These are phyloP conservation scores for Conchocele bisecta DNA, from an alignment of 2,888 invertebrate genomes.

Conservation along the genomic window DNA sequence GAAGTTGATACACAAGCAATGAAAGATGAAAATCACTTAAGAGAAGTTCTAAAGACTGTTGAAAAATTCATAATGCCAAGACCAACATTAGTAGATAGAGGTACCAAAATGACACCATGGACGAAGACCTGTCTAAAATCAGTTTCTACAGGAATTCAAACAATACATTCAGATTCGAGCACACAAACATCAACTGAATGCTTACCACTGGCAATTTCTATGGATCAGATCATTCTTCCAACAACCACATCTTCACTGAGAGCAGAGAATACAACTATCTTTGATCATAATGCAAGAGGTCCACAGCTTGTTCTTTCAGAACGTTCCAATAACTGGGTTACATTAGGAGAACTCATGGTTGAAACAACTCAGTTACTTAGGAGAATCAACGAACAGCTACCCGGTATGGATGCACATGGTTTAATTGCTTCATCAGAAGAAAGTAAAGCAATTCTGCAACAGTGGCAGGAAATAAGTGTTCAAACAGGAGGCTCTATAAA, in stretches of 20 bases:
- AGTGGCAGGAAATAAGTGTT: slow-evolving; percentile 51
- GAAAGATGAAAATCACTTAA: slow-evolving; percentile 39
- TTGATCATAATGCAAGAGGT: slow-evolving; percentile 34
- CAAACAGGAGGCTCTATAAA: slow-evolving; percentile 67
- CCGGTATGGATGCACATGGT: slow-evolving; percentile 41
- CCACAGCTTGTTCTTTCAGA: slow-evolving; percentile 56
- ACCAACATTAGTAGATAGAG: slow-evolving; percentile 44
- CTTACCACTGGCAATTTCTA: slow-evolving; percentile 2
- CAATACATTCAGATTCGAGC: slow-evolving; percentile 27
- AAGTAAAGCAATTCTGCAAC: slow-evolving; percentile 40
- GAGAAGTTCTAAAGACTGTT: slow-evolving; percentile 49
- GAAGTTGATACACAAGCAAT: slow-evolving; percentile 19
- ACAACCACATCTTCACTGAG: slow-evolving; percentile 57
- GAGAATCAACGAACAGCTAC: slow-evolving; percentile 60
- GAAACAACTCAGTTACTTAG: slow-evolving; percentile 66
- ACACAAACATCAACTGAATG: slow-evolving; percentile 35
- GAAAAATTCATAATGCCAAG: slow-evolving; percentile 51
- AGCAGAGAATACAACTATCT: slow-evolving; percentile 57
- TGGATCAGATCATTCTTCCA: slow-evolving; percentile 48
- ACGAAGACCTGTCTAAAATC: slow-evolving; percentile 13
- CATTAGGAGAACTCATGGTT: slow-evolving; percentile 66
- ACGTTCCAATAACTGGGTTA: slow-evolving; percentile 62
- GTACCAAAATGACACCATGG: slow-evolving; percentile 40
- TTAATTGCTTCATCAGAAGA: slow-evolving; percentile 44
- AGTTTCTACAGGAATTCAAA: slow-evolving; percentile 54